Conservation (phyloP, 2,113 vertebrate species). For the Thunnus maccoyii region DNA sequence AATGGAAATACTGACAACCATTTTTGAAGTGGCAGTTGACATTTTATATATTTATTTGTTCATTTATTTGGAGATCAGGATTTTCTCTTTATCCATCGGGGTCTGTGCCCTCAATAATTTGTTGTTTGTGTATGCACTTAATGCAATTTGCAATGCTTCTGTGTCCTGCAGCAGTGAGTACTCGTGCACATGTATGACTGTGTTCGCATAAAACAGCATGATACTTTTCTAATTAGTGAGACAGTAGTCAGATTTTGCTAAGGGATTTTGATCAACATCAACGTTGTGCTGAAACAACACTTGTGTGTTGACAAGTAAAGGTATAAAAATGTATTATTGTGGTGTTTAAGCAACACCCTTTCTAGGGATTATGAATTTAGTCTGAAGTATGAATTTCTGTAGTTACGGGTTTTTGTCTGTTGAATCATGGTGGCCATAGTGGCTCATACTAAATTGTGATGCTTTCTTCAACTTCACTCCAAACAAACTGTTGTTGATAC, state of each 20-base stretch:
- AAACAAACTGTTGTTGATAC: too few species aligned
- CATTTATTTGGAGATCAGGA: not conserved
- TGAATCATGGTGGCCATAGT: too few species aligned
- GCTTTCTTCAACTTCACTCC: too few species aligned
- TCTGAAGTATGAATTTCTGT: too few species aligned
- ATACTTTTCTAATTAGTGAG: not conserved
- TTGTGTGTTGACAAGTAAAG: too few species aligned
- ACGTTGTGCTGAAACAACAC: not conserved
- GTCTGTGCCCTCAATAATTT: not conserved
- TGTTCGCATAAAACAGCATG: not conserved
- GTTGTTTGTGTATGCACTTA: constrained; percentile 10
- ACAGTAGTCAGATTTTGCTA: not conserved
- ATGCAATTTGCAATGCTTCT: not conserved
- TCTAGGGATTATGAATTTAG: too few species aligned
- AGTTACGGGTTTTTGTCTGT: too few species aligned
- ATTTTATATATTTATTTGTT: constrained; percentile 35
- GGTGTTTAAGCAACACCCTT: too few species aligned
- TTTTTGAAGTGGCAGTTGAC: constrained; percentile 51
- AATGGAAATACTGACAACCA: constrained; percentile 32
- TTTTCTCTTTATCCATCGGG: not conserved
- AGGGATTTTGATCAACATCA: too few species aligned
- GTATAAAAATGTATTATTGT: too few species aligned
- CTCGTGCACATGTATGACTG: not conserved
- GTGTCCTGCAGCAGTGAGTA: not conserved
- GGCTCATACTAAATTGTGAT: too few species aligned